Base-by-base conservation (phyloP, 2,888 invertebrate genomes). In the Parascotia fuliginaria region DNA sequence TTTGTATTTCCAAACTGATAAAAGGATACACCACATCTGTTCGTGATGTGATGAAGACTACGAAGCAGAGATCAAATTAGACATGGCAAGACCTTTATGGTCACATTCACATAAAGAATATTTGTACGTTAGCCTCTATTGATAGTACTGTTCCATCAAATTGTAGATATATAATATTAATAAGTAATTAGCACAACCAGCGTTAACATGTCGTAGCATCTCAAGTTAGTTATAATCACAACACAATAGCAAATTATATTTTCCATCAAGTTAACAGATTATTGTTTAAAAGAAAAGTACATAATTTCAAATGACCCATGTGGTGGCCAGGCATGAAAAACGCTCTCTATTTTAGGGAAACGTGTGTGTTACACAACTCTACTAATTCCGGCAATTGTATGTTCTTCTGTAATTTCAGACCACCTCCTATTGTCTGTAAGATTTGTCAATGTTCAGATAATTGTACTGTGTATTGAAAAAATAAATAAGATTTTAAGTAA, bases 61-160 rank as follows among this genome's bases (percentile, higher is more conserved):
- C 81, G 73, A 82, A 84, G 87, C 85, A 84, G 87, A 90, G 87
- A 89, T 88, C 86, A 88, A 87, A 85, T 83, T 63, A 83, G 81
- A 85, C 84, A 85, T 88, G 89, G 87, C 88, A 83, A 83, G 83
- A 87, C 85, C 83, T 33, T 66, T 63, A 50, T 49, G 82, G 85
- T 83, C 83, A 73, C 64, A 74, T 76, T 75, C 62, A 76, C 60
- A 74, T 73, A 78, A 79, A 66, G 64, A 77, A 56, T 67, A 73
- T 78, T 90, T 89, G 86, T 89, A 90, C 87, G 85, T 85, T 83
- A 89, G 86, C 88, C 87, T 89, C 87, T 77, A 72, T 75, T 79
- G 62, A 65, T 68, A 65, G 75, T 77, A 83, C 86, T 87, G 89
- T 85, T 85, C 83, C 74, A 75, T 79, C 78, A 75, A 77, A 82